Percentiles rank a stretch among this genome's conserved stretches.
phyloP scores from a whole-genome alignment of 1,140 invertebrate species.

The Lordiphosa clarofinis region DNA sequence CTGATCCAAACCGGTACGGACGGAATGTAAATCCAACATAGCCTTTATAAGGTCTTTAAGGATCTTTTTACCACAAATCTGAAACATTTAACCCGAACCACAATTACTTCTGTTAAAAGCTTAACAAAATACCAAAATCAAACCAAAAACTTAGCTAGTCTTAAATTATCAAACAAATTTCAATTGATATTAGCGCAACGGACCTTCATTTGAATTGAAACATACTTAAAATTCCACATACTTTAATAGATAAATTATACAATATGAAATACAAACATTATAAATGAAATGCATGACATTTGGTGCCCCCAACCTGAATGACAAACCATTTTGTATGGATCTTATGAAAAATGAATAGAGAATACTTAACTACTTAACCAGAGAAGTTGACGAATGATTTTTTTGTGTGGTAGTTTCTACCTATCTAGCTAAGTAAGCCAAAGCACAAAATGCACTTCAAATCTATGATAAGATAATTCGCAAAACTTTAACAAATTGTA shows the following conservation, averaged over 20 bases:
- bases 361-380: neutral
- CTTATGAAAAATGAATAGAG: conserved; percentile 19
- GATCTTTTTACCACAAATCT: no score
- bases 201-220: conserved; percentile 68
- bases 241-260: conserved; percentile 64
- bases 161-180: conserved; percentile 52
- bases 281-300: conserved; percentile 35
- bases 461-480: conserved; percentile 23
- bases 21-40: no score
- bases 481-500: conserved; percentile 57
- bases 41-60: no score
- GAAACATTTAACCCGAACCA: no score
- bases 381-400: conserved; percentile 5
- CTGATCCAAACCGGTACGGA: no score
- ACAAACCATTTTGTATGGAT: conserved; percentile 24
- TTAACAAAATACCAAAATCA: conserved; percentile 8
- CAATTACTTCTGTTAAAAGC: neutral
- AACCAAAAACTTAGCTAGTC: conserved; percentile 50
- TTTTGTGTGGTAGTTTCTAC: conserved; percentile 32
- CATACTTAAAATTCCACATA: conserved; percentile 21
- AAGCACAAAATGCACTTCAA: conserved; percentile 61
- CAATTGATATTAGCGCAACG: conserved; percentile 67
- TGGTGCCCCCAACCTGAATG: conserved; percentile 6
- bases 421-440: conserved; percentile 12
- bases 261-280: conserved; percentile 28